These are phyloP conservation scores for Oscheius sp. DNA, from an alignment of 2,888 invertebrate genomes.

Conservation along the genomic window DNA sequence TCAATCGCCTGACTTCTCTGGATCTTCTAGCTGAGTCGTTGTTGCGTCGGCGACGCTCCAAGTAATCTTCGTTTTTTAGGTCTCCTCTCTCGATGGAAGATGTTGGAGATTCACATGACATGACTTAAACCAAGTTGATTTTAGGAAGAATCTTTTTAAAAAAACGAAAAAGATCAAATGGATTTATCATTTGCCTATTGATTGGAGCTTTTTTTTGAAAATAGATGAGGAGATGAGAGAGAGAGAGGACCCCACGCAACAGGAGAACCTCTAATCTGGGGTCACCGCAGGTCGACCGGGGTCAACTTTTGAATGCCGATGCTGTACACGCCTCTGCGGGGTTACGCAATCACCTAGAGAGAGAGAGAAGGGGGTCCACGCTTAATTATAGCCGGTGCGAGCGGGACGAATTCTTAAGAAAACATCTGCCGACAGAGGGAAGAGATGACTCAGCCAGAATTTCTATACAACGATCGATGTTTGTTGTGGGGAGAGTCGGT, in stretches of 20 bases:
- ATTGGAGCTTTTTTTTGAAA: too few species aligned
- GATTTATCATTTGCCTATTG: too few species aligned
- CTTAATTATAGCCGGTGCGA: conserved; percentile 1
- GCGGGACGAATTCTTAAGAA: conserved; percentile 5
- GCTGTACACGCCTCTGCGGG: conserved; percentile 8
- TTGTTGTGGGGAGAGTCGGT: not conserved
- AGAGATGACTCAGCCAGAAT: not conserved
- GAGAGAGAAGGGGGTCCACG: too few species aligned
- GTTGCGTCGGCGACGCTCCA: conserved; percentile 20
- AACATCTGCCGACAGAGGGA: conserved; percentile 13
- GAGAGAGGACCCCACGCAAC: not conserved
- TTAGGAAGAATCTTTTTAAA: not conserved
- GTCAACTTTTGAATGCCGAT: conserved; percentile 32
- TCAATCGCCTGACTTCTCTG: conserved; percentile 15
- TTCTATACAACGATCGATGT: not conserved
- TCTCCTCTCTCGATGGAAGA: not conserved
- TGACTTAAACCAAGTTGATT: not conserved
- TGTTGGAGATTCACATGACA: conserved; percentile 1
- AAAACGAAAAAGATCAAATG: not conserved
- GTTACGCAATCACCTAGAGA: conserved; percentile 14
- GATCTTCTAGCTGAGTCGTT: conserved; percentile 28
- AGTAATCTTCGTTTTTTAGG: not conserved
- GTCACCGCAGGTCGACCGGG: conserved; percentile 29
- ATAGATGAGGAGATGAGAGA: not conserved
- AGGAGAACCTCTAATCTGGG: conserved; percentile 24